Evolutionary conservation across 2,888 invertebrate genomes (phyloP).

Genomic region (Sesamia inferens): DNA sequence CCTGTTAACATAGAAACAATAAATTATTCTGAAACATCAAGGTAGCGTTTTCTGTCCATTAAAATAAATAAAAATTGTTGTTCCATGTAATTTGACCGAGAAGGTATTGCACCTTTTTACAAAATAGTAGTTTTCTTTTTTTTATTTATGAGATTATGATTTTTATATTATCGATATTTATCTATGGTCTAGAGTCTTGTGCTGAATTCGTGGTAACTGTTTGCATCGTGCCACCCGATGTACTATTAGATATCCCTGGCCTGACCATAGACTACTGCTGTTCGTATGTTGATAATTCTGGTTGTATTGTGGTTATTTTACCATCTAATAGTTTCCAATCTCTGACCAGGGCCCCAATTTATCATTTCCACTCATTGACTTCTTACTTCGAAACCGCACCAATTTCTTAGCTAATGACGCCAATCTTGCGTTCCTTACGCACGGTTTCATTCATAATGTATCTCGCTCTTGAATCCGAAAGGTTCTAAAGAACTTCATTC

Average conservation of each 20-base stretch:
- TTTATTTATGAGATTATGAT: no score
- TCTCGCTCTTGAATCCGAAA: background rate
- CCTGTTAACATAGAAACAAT: background rate
- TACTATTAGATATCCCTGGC: background rate
- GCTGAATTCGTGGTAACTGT: background rate
- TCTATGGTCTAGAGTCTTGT: background rate
- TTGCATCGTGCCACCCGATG: background rate
- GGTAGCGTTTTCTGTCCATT: no score
- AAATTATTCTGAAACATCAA: background rate
- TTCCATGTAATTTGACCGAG: no score
- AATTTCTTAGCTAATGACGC: background rate
- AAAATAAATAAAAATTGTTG: no score
- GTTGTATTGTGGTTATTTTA: background rate
- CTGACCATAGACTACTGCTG: background rate
- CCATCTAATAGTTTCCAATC: background rate
- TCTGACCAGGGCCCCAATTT: background rate
- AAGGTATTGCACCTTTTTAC: no score
- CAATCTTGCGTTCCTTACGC: background rate
- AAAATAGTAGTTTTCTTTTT: no score
- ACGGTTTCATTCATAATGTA: background rate
- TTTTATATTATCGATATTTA: no score
- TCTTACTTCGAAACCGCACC: background rate
- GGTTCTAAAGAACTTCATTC: background rate
- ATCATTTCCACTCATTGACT: background rate
- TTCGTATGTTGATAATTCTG: background rate